Evolutionary conservation across 2,797 vertebrate species (phyloP).

Genomic region (Manis crassicaudata): DNA sequence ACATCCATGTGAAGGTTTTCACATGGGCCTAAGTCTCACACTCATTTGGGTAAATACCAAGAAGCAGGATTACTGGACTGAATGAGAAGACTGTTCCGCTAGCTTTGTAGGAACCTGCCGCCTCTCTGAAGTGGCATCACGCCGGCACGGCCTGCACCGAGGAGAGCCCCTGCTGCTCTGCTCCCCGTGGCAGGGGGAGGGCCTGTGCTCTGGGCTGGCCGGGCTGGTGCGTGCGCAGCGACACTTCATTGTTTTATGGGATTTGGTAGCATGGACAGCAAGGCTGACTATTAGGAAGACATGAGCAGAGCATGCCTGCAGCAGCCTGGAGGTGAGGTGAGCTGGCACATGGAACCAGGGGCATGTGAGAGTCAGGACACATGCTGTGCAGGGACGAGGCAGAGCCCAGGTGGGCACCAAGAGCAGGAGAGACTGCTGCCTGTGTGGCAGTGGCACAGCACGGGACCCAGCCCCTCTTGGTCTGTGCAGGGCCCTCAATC

Average conservation of each 20-base stretch:
- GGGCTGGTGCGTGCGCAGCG: too few species aligned
- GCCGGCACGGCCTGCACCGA: too few species aligned
- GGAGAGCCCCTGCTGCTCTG: background rate
- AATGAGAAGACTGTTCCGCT: background rate
- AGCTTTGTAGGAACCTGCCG: background rate
- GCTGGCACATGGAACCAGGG: too few species aligned
- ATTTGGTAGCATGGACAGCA: background rate
- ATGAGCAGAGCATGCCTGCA: background rate
- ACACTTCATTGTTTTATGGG: background rate
- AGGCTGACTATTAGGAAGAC: background rate
- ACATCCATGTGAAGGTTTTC: background rate
- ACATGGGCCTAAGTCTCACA: rapidly evolving
- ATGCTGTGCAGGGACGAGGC: too few species aligned
- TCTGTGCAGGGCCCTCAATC: background rate
- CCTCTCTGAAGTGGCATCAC: too few species aligned
- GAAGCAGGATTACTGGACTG: background rate
- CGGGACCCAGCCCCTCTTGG: too few species aligned
- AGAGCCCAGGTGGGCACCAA: background rate
- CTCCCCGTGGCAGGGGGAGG: too few species aligned
- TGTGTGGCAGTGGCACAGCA: rapidly evolving
- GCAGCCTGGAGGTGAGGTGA: rapidly evolving
- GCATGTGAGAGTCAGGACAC: too few species aligned
- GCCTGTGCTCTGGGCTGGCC: too few species aligned
- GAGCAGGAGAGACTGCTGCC: background rate
- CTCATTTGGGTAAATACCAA: background rate